A percentile compares a stretch with the other conserved stretches of the same genome.
These are phyloP conservation scores for Chlorops oryzae DNA, from an alignment of 1,140 invertebrate genomes.

Conservation along the genomic window DNA sequence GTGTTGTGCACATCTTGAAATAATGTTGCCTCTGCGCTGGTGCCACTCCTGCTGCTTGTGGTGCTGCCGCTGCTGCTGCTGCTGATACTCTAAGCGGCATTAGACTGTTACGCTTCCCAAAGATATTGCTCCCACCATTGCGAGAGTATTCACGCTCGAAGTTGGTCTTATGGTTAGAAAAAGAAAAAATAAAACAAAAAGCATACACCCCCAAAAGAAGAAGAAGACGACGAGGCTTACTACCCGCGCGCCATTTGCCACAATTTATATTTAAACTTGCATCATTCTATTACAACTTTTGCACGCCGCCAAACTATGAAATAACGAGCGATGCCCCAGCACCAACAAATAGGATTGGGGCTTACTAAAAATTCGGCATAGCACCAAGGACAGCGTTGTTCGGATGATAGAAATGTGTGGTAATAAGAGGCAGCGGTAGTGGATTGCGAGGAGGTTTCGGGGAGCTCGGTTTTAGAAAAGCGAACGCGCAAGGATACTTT, in stretches of 20 bases:
- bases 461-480: too few relatives aligned
- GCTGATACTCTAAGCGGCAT: too few relatives aligned
- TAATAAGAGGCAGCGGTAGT: too few relatives aligned
- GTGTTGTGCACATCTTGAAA: constrained; percentile 14
- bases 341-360: too few relatives aligned
- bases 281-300: constrained; percentile 15
- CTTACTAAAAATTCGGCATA: too few relatives aligned
- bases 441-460: too few relatives aligned
- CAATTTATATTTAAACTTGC: constrained; percentile 20
- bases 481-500: too few relatives aligned
- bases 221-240: background rate
- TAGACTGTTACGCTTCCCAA: too few relatives aligned
- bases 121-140: background rate
- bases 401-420: too few relatives aligned
- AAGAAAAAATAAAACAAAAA: too few relatives aligned
- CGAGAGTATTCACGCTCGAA: background rate
- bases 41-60: background rate
- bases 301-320: constrained; percentile 9
- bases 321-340: constrained; percentile 6
- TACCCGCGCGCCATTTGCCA: constrained; percentile 9
- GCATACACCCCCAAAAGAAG: background rate
- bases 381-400: too few relatives aligned
- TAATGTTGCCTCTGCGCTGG: constrained; percentile 11
- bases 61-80: constrained; percentile 1
- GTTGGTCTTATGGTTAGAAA: background rate